Evolutionary conservation across 1,140 invertebrate species (phyloP), one percentile per base, ranked within the genome.

Genomic region (Drosophila ogumai): DNA sequence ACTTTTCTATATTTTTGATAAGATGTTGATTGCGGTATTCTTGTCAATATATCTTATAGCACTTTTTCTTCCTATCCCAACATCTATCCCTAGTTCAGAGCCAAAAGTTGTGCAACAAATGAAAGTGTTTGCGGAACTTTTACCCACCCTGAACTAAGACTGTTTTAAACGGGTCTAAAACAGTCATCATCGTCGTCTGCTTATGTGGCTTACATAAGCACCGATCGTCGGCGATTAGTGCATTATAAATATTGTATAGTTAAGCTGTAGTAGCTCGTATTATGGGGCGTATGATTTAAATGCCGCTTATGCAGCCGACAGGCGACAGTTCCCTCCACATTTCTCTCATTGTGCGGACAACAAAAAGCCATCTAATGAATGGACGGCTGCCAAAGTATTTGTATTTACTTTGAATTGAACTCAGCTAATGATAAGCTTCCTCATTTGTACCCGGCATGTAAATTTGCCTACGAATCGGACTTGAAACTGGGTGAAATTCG

Each of bases 81-180:
- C 25, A 28, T 28, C 25, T 28, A 28, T 28, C 25, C 25, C 25
- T 28, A 28, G 25, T 28, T 28, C 1, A 28, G 6, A 6, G 6
- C 6, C 25, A 9, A 28, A 46, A 38, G 52, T 80, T 77, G 63
- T 57, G 50, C 65, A 79, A 88, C 54, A 69, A 60, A 74, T 69
- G 84, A 87, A 87, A 88, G 84, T 84, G 43, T 44, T 88, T 76
- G 76, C 79, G 80, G 71, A 74, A 84, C 76, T 88, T 87, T 87
- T 88, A 73, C 64, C 66, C 58, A 54, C 65, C 52, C 32, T 59
- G 67, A 85, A 77, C 55, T 17, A 19, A 57, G 58, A 52, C 65
- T 38, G 4, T 54, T 69, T 69, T 44, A 66, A 69, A 66, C 61
- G 66, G 60, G 46, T 32, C 66, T 67, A 66, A 67, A 22, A 41